These are phyloP conservation scores for Lepilemur septentrionalis DNA, from an alignment of 2,797 vertebrate species.

Conservation along the genomic window DNA sequence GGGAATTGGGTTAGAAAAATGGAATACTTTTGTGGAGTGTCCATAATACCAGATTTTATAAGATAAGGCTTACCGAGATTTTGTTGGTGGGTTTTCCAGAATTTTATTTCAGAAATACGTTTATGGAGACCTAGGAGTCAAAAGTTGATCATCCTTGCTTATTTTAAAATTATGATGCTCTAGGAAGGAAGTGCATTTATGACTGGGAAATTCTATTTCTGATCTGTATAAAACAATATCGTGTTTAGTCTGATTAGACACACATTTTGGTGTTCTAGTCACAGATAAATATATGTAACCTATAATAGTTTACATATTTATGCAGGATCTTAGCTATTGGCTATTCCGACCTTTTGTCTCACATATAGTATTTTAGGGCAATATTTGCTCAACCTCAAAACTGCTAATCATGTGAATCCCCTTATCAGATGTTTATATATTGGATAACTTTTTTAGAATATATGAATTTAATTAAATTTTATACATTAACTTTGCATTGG, in stretches of 20 bases:
- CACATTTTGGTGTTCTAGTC: background rate
- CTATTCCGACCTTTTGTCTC: background rate
- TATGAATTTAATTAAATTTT: background rate
- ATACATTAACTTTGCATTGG: background rate
- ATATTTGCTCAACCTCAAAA: background rate
- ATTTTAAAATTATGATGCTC: background rate
- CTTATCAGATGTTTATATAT: background rate
- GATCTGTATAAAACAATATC: background rate
- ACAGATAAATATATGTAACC: background rate
- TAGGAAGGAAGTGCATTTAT: background rate
- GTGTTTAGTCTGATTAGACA: background rate
- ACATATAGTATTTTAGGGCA: background rate
- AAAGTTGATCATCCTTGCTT: background rate
- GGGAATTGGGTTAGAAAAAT: background rate
- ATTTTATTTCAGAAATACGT: background rate
- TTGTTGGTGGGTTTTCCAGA: background rate
- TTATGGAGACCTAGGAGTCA: background rate
- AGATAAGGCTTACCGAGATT: background rate
- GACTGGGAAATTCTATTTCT: rapidly evolving
- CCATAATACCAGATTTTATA: background rate
- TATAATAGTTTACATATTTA: background rate
- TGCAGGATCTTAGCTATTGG: background rate
- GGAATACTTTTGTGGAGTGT: background rate
- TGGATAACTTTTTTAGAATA: background rate
- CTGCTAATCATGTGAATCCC: background rate